Percentiles rank a stretch among this genome's conserved stretches.
phyloP scores from a whole-genome alignment of 1,140 invertebrate species.

The Hetaerina americana region DNA sequence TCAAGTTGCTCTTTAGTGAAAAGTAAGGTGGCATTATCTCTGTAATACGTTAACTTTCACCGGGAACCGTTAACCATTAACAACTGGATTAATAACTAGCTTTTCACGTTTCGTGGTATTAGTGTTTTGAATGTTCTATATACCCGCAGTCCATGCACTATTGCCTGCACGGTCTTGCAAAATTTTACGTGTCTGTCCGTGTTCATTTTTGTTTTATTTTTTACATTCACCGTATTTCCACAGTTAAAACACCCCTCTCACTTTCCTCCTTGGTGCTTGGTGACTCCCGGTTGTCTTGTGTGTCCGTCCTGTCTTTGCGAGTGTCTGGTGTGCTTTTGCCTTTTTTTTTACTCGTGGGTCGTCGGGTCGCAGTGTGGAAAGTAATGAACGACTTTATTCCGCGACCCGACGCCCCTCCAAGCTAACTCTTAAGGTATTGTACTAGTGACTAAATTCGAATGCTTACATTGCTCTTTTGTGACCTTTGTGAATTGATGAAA shows the following conservation, averaged over 20 bases:
- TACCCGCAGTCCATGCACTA: not conserved
- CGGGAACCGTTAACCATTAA: not conserved
- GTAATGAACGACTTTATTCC: too few species aligned
- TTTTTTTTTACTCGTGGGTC: not conserved
- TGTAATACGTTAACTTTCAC: not conserved
- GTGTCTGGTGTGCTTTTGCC: not conserved
- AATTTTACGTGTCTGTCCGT: not conserved
- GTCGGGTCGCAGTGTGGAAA: too few species aligned
- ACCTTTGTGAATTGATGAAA: too few species aligned
- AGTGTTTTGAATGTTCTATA: not conserved
- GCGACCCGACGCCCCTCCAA: too few species aligned
- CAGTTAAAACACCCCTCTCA: not conserved
- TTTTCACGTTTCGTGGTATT: not conserved
- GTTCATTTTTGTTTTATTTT: not conserved
- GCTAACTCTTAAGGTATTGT: too few species aligned
- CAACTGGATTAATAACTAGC: not conserved
- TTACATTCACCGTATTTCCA: not conserved
- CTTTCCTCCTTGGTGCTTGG: not conserved
- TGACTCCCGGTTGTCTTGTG: not conserved
- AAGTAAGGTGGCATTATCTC: too few species aligned
- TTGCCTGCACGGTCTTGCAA: not conserved
- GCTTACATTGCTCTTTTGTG: too few species aligned
- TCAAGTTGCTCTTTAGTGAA: too few species aligned
- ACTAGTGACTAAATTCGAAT: too few species aligned
- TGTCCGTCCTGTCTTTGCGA: not conserved